phyloP scores from a whole-genome alignment of 2,797 vertebrate genomes.

The Sarcoramphus papa region DNA sequence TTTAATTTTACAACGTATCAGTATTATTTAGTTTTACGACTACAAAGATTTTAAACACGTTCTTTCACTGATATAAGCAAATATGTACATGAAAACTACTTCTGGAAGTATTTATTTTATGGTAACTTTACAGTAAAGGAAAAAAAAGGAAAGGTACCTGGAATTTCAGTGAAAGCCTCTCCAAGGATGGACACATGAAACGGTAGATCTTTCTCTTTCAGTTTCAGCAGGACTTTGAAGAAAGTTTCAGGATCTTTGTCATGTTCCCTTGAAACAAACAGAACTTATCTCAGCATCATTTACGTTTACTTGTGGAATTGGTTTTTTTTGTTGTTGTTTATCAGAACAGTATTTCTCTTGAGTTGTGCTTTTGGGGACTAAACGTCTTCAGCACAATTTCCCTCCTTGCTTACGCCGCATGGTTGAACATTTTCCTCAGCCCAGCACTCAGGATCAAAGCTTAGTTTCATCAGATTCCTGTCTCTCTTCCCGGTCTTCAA shows the following conservation, averaged over 20 bases:
- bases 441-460: not conserved
- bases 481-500: not conserved
- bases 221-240: slow-evolving; percentile 88
- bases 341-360: not conserved
- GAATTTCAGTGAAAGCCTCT: slow-evolving; percentile 86
- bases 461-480: not conserved
- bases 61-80: slow-evolving; percentile 28
- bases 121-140: slow-evolving; percentile 29
- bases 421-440: not conserved
- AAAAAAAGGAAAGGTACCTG: slow-evolving; percentile 83
- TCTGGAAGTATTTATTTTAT: not conserved
- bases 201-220: slow-evolving; percentile 76
- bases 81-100: not conserved
- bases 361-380: not conserved
- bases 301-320: not conserved
- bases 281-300: slow-evolving; percentile 68
- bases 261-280: slow-evolving; percentile 93
- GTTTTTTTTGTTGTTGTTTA: not conserved
- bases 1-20: slow-evolving; percentile 16
- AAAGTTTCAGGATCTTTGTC: slow-evolving; percentile 95
- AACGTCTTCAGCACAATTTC: not conserved
- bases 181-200: slow-evolving; percentile 89
- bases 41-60: not conserved
- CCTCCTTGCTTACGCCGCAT: not conserved
- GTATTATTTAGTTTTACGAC: not conserved